Conservation (phyloP, 2,797 vertebrate genomes). For the Ctenopoma multispine region DNA sequence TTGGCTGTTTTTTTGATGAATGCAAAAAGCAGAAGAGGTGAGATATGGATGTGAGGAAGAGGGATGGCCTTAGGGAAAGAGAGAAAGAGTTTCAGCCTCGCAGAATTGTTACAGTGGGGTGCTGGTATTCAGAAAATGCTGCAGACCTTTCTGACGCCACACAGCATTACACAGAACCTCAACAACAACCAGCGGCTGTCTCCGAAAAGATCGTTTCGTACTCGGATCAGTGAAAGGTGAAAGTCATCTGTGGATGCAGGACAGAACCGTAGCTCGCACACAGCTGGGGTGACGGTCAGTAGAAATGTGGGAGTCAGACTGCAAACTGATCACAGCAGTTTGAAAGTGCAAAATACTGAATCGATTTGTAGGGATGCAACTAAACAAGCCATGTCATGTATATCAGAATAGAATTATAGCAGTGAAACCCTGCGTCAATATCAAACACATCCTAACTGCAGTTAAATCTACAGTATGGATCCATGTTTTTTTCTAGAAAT, state of each 20-base stretch:
- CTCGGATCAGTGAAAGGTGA: not conserved
- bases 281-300: not conserved
- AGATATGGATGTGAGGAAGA: conserved; percentile 36
- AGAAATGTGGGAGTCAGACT: not conserved
- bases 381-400: too few relatives aligned
- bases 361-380: too few relatives aligned
- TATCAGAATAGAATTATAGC: too few relatives aligned
- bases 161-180: conserved; percentile 2
- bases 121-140: conserved; percentile 36
- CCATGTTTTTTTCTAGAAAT: too few relatives aligned
- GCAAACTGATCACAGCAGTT: not conserved
- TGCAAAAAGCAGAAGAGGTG: conserved; percentile 31
- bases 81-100: conserved; percentile 35
- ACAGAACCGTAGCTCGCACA: not conserved
- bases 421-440: too few relatives aligned
- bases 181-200: conserved; percentile 19
- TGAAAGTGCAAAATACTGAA: not conserved
- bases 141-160: conserved; percentile 16
- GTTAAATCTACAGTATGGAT: too few relatives aligned
- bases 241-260: not conserved
- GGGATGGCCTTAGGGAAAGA: conserved; percentile 39
- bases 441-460: too few relatives aligned
- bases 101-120: conserved; percentile 1
- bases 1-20: conserved; percentile 52
- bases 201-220: conserved; percentile 6